Percentiles rank a stretch among this genome's conserved stretches.
These are phyloP conservation scores for Thymelicus sylvestris DNA, from an alignment of 2,888 invertebrate genomes.

Conservation along the genomic window DNA sequence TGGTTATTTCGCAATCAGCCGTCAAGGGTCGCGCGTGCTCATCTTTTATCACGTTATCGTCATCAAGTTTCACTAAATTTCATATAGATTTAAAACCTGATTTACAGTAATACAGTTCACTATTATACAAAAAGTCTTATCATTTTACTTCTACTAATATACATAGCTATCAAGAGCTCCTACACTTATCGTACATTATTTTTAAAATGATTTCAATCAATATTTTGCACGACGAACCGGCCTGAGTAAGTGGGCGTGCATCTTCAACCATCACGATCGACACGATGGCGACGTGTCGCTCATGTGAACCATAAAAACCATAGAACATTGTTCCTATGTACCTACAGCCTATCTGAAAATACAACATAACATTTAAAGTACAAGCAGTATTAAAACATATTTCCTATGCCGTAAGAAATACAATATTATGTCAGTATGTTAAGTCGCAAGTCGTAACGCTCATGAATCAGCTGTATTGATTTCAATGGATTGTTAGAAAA, in stretches of 20 bases:
- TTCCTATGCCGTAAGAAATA: neutral
- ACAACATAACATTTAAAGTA: too few relatives aligned
- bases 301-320: constrained; percentile 18
- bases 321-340: constrained; percentile 24
- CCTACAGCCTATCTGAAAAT: neutral
- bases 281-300: neutral
- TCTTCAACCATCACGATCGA: constrained; percentile 8
- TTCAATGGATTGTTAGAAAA: constrained; percentile 35
- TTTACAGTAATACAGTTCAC: too few relatives aligned
- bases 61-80: too few relatives aligned
- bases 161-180: too few relatives aligned
- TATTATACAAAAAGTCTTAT: too few relatives aligned
- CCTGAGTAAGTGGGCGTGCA: neutral
- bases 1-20: too few relatives aligned
- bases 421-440: neutral
- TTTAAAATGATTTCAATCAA: neutral
- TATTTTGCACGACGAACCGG: neutral
- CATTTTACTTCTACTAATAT: too few relatives aligned
- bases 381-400: neutral
- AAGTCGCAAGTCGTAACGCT: neutral
- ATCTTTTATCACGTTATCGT: too few relatives aligned
- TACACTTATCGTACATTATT: too few relatives aligned
- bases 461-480: constrained; percentile 27
- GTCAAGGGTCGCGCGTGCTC: too few relatives aligned
- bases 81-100: too few relatives aligned